These are phyloP conservation scores for Delphinapterus leucas DNA, from an alignment of 2,113 vertebrate genomes.

Conservation along the genomic window DNA sequence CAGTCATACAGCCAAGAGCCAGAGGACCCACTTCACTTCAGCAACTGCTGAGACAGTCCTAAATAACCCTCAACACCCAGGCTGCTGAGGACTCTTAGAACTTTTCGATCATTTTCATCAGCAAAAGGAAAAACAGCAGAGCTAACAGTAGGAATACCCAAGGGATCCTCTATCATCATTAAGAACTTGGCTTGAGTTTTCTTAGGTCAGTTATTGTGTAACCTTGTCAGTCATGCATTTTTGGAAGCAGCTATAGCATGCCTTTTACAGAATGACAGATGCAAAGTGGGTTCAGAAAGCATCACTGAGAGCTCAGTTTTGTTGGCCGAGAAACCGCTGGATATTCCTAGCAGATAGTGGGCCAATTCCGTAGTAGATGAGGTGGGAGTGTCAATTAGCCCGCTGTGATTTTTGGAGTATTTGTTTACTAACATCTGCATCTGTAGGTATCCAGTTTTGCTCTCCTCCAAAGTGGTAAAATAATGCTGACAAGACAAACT, in stretches of 20 bases:
- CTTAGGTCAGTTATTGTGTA: slow-evolving; percentile 22
- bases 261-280: slow-evolving; percentile 6
- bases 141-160: not conserved
- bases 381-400: not conserved
- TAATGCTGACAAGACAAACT: not conserved
- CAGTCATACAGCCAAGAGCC: not conserved
- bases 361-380: not conserved
- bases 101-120: not conserved
- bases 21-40: not conserved
- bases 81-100: not conserved
- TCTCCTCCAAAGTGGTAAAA: not conserved
- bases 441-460: not conserved
- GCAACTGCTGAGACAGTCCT: not conserved
- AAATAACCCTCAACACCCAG: not conserved
- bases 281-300: not conserved
- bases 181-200: slow-evolving; percentile 21
- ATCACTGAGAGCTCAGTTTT: not conserved
- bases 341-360: not conserved
- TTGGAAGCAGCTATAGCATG: not conserved
- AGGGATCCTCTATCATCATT: not conserved
- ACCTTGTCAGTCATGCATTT: slow-evolving; percentile 32
- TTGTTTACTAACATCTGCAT: not conserved
- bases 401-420: not conserved
- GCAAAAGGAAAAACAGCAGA: not conserved
- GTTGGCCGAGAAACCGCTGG: not conserved